phyloP scores from a whole-genome alignment of 2,888 invertebrate species.

The Anorthoa munda region DNA sequence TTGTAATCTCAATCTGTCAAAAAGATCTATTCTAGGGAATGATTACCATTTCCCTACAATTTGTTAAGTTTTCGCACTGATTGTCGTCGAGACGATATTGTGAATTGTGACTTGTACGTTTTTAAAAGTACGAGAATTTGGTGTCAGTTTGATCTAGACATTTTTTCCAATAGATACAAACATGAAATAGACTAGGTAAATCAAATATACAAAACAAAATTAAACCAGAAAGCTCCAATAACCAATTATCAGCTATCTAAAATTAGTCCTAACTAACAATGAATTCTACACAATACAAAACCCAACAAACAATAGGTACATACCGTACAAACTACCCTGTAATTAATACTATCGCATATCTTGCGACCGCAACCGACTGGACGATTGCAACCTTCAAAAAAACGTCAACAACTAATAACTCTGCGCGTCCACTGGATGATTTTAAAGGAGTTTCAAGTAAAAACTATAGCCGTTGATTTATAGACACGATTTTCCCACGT shows the following conservation, averaged over 20 bases:
- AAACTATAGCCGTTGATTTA: conserved; percentile 81
- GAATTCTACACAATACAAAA: conserved; percentile 1
- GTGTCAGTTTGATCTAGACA: no score
- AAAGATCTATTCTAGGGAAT: no score
- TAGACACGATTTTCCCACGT: conserved; percentile 88
- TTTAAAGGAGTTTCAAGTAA: conserved; percentile 72
- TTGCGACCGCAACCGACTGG: conserved; percentile 27
- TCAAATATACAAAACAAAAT: not conserved
- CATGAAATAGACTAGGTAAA: no score
- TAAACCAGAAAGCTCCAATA: not conserved
- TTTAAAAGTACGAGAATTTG: no score
- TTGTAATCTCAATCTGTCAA: no score
- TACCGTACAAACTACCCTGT: conserved; percentile 30
- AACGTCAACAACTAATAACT: conserved; percentile 67
- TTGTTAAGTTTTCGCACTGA: no score
- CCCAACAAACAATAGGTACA: conserved; percentile 26
- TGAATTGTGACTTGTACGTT: no score
- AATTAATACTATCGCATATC: conserved; percentile 59
- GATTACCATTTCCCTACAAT: no score
- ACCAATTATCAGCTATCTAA: not conserved
- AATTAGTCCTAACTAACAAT: conserved; percentile 1
- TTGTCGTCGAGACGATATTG: no score
- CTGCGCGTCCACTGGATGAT: conserved; percentile 58
- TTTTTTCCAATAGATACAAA: no score
- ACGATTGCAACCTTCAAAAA: conserved; percentile 39